A percentile compares a stretch with the other conserved stretches of the same genome.
Conservation (phyloP, 2,888 invertebrate species). For the Plebejus anna region DNA sequence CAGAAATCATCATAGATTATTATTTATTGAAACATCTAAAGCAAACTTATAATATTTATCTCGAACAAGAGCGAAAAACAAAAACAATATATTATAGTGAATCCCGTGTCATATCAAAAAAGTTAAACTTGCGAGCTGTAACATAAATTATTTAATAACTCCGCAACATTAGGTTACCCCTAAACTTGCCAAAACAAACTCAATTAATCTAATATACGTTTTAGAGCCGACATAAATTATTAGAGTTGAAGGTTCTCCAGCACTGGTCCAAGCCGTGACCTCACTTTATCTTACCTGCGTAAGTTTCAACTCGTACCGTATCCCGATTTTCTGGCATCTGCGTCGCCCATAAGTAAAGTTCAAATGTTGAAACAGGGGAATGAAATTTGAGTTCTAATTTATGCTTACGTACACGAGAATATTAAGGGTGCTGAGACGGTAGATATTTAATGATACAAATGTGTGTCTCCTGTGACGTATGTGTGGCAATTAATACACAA, state of each 20-base stretch:
- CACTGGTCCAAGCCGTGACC: constrained; percentile 38
- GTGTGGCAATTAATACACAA: constrained; percentile 57
- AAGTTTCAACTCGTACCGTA: constrained; percentile 40
- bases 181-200: constrained; percentile 26
- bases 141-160: constrained; percentile 29
- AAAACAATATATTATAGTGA: not conserved
- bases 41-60: not conserved
- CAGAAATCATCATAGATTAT: no score
- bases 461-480: constrained; percentile 58
- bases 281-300: constrained; percentile 37
- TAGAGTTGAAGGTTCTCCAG: constrained; percentile 34
- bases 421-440: constrained; percentile 49
- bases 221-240: constrained; percentile 29
- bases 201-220: constrained; percentile 25
- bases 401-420: constrained; percentile 55
- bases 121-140: not conserved
- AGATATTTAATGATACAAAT: constrained; percentile 44
- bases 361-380: constrained; percentile 59
- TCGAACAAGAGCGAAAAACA: not conserved
- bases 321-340: constrained; percentile 45
- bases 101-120: constrained; percentile 17
- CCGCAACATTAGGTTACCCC: constrained; percentile 28
- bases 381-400: constrained; percentile 63
- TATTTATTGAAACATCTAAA: not conserved
- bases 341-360: constrained; percentile 53